A percentile compares a stretch with the other conserved stretches of the same genome.
Conservation (phyloP, 1,140 invertebrate genomes). For the Zaprionus ghesquierei region DNA sequence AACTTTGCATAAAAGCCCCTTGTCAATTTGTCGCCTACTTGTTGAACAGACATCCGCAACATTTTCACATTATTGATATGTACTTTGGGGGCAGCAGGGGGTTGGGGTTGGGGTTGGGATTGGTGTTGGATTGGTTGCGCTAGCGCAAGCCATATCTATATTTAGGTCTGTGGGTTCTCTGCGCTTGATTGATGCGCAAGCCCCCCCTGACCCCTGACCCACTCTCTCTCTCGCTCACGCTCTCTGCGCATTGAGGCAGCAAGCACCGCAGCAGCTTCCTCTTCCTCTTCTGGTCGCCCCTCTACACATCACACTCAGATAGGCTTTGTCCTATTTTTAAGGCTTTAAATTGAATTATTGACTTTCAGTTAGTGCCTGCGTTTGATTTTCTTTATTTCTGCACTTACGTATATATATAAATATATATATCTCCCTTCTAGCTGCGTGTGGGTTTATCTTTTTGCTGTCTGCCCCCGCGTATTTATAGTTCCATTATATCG, state of each 20-base stretch:
- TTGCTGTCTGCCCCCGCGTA: constrained; percentile 32
- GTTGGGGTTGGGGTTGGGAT: too few relatives aligned
- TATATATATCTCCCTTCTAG: background rate
- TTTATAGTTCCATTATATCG: constrained; percentile 61
- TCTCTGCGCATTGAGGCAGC: constrained; percentile 12
- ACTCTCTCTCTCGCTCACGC: too few relatives aligned
- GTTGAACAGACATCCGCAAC: constrained; percentile 40
- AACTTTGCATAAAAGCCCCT: constrained; percentile 30
- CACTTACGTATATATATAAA: background rate
- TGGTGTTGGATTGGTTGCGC: background rate
- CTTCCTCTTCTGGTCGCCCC: too few relatives aligned
- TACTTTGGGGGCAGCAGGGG: too few relatives aligned
- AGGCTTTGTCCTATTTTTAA: constrained; percentile 69
- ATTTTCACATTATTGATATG: constrained; percentile 37
- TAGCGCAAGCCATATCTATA: constrained; percentile 22
- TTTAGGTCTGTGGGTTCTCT: constrained; percentile 42
- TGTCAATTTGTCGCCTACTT: constrained; percentile 51
- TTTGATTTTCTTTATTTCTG: constrained; percentile 25
- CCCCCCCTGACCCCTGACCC: background rate
- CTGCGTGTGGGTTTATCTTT: background rate
- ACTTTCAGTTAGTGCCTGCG: constrained; percentile 9
- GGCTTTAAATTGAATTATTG: constrained; percentile 59
- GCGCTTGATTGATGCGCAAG: constrained; percentile 31
- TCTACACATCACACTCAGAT: constrained; percentile 35
- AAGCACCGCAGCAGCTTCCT: background rate